Base-by-base conservation (phyloP, 2,888 invertebrate species). In the Gryllus longicercus region DNA sequence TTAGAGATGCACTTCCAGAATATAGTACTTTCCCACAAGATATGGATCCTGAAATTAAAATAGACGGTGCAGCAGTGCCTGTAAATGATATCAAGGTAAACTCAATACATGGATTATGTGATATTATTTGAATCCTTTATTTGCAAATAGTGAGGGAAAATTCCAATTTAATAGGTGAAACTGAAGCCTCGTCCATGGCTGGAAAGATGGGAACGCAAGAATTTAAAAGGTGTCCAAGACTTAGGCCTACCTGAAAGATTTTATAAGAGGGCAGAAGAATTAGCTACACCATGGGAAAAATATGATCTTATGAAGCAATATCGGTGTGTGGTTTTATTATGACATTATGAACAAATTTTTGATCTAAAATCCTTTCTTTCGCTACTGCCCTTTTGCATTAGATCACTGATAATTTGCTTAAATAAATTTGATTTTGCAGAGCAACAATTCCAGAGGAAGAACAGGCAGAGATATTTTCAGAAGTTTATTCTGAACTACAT, bases 261-360 rank as follows among this genome's bases (percentile, higher is more conserved):
- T 86, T 82, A 85, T 84, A 79, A 84, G 49, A 89, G 91, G 79
- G 90, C 93, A 10, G 88, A 91, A 82, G 85, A 89, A 79, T 85
- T 90, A 51, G 91, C 89, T 76, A 93, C 90, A 83, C 95, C 96
- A 0, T 95, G 94, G 92, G 95, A 95, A 85, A 94, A 96, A 89
- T 96, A 93, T 87, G 98, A 99, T 88, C 88, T 99, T 79, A 97
- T 99, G 97, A 95, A 95, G 86, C 90, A 93, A 81, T 98, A 98
- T 87, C 93, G 97, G 91, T 92, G 87, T 85, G 85, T 84, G 16
- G 5, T 49, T 51, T 14, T 75, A 25, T 50, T 18, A 2, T 23
- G 1, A 79, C 38, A 10, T 21, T 21, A 21, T 38, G 18, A 76
- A 25, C 11, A 75, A 79, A 21, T 51, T 51, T n/a, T 79, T 38